Percentiles rank a stretch among this genome's conserved stretches.
phyloP scores from a whole-genome alignment of 2,888 invertebrate genomes.

The Clivina fossor region DNA sequence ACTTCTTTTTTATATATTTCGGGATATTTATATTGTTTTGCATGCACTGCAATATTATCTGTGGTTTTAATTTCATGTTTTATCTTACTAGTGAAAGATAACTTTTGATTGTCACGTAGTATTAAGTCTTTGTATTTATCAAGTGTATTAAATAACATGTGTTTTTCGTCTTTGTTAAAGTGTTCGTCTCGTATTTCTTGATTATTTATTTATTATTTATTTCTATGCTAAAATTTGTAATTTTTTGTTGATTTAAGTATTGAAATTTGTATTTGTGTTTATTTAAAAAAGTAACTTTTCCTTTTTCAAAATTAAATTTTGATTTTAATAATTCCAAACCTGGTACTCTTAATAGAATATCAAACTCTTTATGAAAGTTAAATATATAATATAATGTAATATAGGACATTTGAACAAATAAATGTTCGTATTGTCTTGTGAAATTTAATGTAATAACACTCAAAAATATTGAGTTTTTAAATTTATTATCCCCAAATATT shows the following conservation, averaged over 20 bases:
- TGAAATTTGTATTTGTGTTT: background rate
- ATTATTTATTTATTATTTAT: background rate
- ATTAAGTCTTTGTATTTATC: constrained; percentile 4
- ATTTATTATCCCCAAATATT: no score
- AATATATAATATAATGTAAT: no score
- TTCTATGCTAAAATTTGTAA: constrained; percentile 5
- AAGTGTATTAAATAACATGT: background rate
- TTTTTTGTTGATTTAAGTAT: background rate
- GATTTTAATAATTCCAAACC: no score
- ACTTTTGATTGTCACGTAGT: background rate
- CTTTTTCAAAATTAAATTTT: no score
- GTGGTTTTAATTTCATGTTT: constrained; percentile 11
- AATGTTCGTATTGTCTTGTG: no score
- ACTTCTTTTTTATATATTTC: constrained; percentile 27
- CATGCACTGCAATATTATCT: constrained; percentile 1
- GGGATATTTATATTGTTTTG: constrained; percentile 3
- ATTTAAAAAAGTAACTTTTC: no score
- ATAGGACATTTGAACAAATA: no score
- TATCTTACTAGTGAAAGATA: background rate
- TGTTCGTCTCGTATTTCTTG: no score
- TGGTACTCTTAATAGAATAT: no score
- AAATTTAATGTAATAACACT: no score
- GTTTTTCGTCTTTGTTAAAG: background rate
- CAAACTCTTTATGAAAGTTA: no score
- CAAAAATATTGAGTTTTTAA: no score